Conservation (phyloP, 2,797 vertebrate species). For the Centropyge bicolor region DNA sequence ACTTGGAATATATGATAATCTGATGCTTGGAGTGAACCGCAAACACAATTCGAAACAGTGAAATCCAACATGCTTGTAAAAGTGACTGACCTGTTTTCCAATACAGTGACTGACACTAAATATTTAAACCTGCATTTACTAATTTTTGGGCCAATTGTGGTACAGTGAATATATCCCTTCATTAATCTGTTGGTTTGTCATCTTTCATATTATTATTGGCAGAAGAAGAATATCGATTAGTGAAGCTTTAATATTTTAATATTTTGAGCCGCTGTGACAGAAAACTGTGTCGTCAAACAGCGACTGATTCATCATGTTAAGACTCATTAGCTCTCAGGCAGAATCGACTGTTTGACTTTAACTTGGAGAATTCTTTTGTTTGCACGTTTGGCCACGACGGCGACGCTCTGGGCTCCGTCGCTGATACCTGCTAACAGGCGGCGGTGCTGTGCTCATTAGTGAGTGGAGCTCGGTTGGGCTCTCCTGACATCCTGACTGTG, state of each 20-base stretch:
- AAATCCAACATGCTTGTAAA: not conserved
- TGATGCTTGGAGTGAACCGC: slow-evolving; percentile 6
- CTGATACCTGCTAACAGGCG: slow-evolving; percentile 67
- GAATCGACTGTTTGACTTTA: slow-evolving; percentile 46
- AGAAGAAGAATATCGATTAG: too few species aligned
- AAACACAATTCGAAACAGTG: not conserved
- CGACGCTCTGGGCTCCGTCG: slow-evolving; percentile 52
- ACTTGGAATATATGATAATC: slow-evolving; percentile 1
- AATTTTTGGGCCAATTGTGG: not conserved
- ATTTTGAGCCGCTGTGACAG: slow-evolving; percentile 11
- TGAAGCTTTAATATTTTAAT: slow-evolving; percentile 1
- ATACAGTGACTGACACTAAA: not conserved
- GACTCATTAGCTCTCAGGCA: slow-evolving; percentile 8
- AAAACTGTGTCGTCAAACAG: not conserved
- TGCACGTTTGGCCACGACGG: slow-evolving; percentile 57
- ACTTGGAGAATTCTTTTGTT: slow-evolving; percentile 58
- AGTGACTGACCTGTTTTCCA: not conserved
- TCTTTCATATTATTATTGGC: not conserved
- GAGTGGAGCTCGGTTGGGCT: slow-evolving; percentile 50
- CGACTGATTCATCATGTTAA: not conserved
- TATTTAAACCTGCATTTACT: not conserved
- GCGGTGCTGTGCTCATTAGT: slow-evolving; percentile 75
- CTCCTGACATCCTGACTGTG: slow-evolving; percentile 74
- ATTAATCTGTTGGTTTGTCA: not conserved
- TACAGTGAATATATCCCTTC: not conserved